A percentile compares a stretch with the other conserved stretches of the same genome.
Conservation (phyloP, 64 coral and sea anemone species). For the Dendrophyllia cribrosa region DNA sequence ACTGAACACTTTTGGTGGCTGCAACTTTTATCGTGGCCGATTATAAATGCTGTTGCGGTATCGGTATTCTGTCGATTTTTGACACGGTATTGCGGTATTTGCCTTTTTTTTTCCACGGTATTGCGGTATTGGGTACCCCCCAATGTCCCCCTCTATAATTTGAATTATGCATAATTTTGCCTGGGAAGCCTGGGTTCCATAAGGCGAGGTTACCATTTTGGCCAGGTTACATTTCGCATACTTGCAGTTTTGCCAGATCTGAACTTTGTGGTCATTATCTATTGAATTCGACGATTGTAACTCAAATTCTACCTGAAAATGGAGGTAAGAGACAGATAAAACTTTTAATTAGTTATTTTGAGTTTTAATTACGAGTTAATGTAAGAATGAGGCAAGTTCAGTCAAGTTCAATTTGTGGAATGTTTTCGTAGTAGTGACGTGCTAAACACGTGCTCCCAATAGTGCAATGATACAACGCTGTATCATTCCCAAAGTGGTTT, state of each 20-base stretch:
- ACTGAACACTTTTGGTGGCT: too few relatives aligned
- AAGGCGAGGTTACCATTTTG: background rate
- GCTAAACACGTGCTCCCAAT: slow-evolving; percentile 7
- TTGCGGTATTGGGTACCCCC: too few relatives aligned
- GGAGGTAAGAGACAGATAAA: background rate
- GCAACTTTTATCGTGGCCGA: too few relatives aligned
- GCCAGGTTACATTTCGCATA: slow-evolving; percentile 4
- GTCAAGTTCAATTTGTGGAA: background rate
- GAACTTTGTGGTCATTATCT: background rate
- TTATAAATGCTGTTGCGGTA: too few relatives aligned
- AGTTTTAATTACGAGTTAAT: too few relatives aligned
- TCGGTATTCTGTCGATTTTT: too few relatives aligned
- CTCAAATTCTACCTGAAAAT: background rate
- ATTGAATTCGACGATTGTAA: slow-evolving; percentile 5
- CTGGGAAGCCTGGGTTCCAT: background rate
- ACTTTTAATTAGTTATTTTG: too few relatives aligned
- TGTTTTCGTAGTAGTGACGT: background rate
- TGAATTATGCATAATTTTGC: background rate
- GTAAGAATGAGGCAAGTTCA: too few relatives aligned
- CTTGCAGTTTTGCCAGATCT: slow-evolving; percentile 16
- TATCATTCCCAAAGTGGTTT: background rate
- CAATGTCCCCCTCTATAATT: too few relatives aligned
- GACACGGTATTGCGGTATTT: too few relatives aligned
- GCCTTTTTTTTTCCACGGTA: too few relatives aligned
- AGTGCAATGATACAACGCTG: background rate